These are phyloP conservation scores for Pseudonaja textilis DNA, from an alignment of 2,113 vertebrate genomes.

Conservation along the genomic window DNA sequence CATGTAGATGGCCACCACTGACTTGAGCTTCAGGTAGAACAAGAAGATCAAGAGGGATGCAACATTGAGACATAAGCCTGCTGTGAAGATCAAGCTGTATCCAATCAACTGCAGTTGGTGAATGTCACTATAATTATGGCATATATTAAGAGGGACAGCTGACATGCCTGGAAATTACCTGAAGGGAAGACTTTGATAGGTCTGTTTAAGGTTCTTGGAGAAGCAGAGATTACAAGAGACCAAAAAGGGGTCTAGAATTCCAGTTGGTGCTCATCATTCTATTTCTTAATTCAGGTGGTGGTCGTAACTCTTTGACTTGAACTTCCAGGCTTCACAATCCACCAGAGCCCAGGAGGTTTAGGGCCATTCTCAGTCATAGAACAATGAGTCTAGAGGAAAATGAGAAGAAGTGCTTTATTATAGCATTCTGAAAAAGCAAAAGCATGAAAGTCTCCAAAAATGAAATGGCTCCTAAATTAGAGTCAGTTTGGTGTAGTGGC, in stretches of 20 bases:
- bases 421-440: conserved; percentile 11
- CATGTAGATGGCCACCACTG: conserved; percentile 80
- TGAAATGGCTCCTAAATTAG: not conserved
- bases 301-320: not conserved
- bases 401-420: not conserved
- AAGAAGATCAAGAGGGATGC: conserved; percentile 74
- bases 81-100: conserved; percentile 67
- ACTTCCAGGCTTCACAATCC: not conserved
- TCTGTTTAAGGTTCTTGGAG: not conserved
- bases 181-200: not conserved
- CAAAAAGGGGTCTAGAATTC: not conserved
- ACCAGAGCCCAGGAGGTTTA: not conserved
- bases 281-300: not conserved
- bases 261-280: not conserved
- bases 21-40: conserved; percentile 67
- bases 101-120: conserved; percentile 71
- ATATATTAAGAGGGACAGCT: not conserved
- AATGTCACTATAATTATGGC: conserved; percentile 59
- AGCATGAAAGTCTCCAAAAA: not conserved
- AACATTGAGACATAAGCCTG: conserved; percentile 68
- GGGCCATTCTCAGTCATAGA: not conserved
- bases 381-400: not conserved
- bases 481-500: not conserved
- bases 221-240: conserved; percentile 12
- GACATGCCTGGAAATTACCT: conserved; percentile 44